Percentiles rank a stretch among this genome's conserved stretches.
Conservation (phyloP, 2,113 vertebrate genomes). For the Passerina amoena region DNA sequence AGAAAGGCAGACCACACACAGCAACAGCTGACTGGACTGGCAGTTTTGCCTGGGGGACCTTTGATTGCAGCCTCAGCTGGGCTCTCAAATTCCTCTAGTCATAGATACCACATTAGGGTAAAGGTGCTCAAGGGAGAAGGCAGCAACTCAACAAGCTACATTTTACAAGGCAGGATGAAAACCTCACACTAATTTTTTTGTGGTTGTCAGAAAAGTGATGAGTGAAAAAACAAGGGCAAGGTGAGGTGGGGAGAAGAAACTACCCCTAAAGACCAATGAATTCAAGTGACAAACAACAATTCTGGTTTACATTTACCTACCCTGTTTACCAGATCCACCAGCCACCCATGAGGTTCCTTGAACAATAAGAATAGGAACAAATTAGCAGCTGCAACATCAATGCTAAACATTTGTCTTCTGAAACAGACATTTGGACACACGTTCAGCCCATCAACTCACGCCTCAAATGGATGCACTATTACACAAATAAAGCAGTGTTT, state of each 20-base stretch:
- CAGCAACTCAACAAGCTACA: neutral
- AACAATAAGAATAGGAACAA: slow-evolving; percentile 29
- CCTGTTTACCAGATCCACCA: slow-evolving; percentile 97
- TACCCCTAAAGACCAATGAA: neutral
- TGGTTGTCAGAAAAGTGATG: neutral
- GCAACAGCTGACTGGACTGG: neutral
- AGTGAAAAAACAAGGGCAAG: neutral
- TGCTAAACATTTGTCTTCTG: neutral
- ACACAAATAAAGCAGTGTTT: neutral
- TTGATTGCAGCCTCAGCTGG: neutral
- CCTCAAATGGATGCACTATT: neutral
- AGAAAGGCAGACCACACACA: neutral
- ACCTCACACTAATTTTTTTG: neutral
- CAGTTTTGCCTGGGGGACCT: neutral
- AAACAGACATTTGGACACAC: neutral
- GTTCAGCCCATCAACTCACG: neutral
- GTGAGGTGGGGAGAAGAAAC: neutral
- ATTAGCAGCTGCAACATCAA: neutral
- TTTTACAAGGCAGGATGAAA: neutral
- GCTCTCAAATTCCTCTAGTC: neutral
- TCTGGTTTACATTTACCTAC: slow-evolving; percentile 71
- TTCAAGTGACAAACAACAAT: neutral
- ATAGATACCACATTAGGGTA: rapidly evolving
- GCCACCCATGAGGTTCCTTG: slow-evolving; percentile 99
- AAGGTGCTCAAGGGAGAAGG: neutral